phyloP scores from a whole-genome alignment of 2,113 vertebrate species.

The Trematomus loennbergii region DNA sequence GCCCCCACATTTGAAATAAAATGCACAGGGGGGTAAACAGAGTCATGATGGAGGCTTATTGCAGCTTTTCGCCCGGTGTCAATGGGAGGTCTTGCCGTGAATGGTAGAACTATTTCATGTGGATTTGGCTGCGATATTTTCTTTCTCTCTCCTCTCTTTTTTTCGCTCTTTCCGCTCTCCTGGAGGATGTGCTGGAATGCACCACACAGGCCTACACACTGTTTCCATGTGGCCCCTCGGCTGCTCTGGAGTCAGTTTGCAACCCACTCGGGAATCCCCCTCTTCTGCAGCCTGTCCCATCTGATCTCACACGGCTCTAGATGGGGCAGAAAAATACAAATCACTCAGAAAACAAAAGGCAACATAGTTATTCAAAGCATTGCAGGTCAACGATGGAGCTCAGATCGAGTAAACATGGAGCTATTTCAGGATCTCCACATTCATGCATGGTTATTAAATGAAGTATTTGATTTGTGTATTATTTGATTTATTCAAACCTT shows the following conservation, averaged over 20 bases:
- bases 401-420: too few relatives aligned
- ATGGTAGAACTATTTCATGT: slow-evolving; percentile 92
- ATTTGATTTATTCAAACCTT: too few relatives aligned
- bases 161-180: slow-evolving; percentile 72
- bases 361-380: too few relatives aligned
- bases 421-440: too few relatives aligned
- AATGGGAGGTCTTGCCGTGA: slow-evolving; percentile 90
- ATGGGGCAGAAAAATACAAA: slow-evolving; percentile 31
- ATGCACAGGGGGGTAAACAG: slow-evolving; percentile 37
- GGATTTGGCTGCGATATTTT: slow-evolving; percentile 87
- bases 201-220: slow-evolving; percentile 87
- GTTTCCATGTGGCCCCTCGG: slow-evolving; percentile 93
- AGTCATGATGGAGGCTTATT: slow-evolving; percentile 72
- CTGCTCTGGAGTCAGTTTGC: slow-evolving; percentile 89
- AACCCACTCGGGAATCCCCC: slow-evolving; percentile 89
- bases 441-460: too few relatives aligned
- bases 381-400: too few relatives aligned
- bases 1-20: slow-evolving; percentile 72
- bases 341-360: too few relatives aligned
- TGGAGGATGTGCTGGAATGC: slow-evolving; percentile 97
- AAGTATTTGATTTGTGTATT: too few relatives aligned
- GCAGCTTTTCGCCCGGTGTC: slow-evolving; percentile 81
- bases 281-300: slow-evolving; percentile 51
- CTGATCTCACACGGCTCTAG: slow-evolving; percentile 38
- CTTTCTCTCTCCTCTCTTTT: slow-evolving; percentile 82